phyloP scores from a whole-genome alignment of 2,797 vertebrate species.

The Balearica regulorum region DNA sequence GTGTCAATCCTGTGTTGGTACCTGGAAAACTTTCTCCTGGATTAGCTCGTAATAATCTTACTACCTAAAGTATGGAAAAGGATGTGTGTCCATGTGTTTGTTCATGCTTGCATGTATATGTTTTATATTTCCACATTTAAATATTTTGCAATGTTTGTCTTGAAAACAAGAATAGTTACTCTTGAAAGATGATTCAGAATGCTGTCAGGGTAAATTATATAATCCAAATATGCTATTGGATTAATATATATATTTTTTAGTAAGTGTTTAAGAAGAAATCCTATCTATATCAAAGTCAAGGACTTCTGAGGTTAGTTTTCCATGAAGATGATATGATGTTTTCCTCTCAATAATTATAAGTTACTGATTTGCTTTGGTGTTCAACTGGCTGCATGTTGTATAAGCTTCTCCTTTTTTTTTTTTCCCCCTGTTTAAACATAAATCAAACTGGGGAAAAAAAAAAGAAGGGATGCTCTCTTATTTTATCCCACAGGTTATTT shows the following conservation, averaged over 20 bases:
- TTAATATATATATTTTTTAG: not conserved
- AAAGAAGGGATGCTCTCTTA: not conserved
- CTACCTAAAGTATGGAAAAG: not conserved
- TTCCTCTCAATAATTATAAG: not conserved
- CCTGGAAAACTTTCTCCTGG: not conserved
- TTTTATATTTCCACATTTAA: not conserved
- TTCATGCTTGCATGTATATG: not conserved
- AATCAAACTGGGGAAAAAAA: too few species aligned
- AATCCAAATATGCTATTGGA: not conserved
- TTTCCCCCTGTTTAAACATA: not conserved
- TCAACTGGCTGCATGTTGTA: not conserved
- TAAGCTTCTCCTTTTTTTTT: not conserved
- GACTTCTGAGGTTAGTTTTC: not conserved
- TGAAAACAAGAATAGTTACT: not conserved
- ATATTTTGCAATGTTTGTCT: not conserved
- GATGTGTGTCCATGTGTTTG: not conserved
- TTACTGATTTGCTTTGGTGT: not conserved
- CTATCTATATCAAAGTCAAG: not conserved
- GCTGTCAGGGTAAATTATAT: not conserved
- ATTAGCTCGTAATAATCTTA: not conserved
- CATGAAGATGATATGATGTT: not conserved
- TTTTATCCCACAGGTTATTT: not conserved
- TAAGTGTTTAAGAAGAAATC: not conserved
- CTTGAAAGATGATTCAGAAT: not conserved
- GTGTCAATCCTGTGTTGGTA: not conserved